Evolutionary conservation across 2,113 vertebrate genomes (phyloP).

Genomic region (Arothron firmamentum): DNA sequence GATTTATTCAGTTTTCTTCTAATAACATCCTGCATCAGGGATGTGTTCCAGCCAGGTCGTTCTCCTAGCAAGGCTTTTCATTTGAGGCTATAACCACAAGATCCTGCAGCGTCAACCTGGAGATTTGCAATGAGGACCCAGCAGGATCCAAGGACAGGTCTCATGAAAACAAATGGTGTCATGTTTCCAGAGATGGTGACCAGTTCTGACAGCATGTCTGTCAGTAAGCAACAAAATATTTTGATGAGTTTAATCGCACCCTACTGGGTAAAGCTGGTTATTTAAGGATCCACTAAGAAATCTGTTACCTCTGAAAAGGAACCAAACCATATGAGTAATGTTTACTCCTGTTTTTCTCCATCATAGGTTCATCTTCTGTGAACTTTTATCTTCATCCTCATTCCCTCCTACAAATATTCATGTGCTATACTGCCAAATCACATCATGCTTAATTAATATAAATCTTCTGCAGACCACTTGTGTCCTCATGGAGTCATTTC

Average conservation of each 20-base stretch:
- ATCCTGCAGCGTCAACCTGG: slow-evolving; percentile 29
- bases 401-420: slow-evolving; percentile 27
- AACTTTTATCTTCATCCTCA: slow-evolving; percentile 1
- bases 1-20: not conserved
- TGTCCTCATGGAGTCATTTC: slow-evolving; percentile 32
- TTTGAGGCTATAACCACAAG: slow-evolving; percentile 22
- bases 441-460: slow-evolving; percentile 28
- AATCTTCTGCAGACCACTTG: slow-evolving; percentile 3
- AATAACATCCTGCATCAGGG: slow-evolving; percentile 14
- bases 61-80: slow-evolving; percentile 17
- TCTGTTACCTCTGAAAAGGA: slow-evolving; percentile 23
- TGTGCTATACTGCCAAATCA: slow-evolving; percentile 33
- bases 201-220: slow-evolving; percentile 59
- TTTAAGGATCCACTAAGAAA: slow-evolving; percentile 32
- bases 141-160: slow-evolving; percentile 20
- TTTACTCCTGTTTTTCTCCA: not conserved
- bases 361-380: not conserved
- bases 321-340: slow-evolving; percentile 18
- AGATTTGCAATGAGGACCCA: slow-evolving; percentile 35
- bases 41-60: not conserved
- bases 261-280: slow-evolving; percentile 11
- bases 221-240: slow-evolving; percentile 40
- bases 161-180: slow-evolving; percentile 35
- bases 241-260: slow-evolving; percentile 30
- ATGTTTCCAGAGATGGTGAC: slow-evolving; percentile 46